These are phyloP conservation scores for Dasypolia templi DNA, from an alignment of 2,888 invertebrate genomes.

Conservation along the genomic window DNA sequence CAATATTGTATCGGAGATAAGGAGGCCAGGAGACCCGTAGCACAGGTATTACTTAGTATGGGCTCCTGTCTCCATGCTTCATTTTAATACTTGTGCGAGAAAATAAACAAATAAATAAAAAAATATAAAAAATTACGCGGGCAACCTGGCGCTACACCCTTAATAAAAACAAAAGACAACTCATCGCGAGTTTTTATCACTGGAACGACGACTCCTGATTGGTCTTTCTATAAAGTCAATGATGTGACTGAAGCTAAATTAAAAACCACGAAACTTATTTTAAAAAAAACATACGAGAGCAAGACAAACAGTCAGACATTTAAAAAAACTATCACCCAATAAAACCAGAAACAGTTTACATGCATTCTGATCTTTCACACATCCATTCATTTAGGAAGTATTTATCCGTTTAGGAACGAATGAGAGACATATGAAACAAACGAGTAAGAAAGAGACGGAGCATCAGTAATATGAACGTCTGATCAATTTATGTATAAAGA, in stretches of 20 bases:
- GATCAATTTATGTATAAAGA: conserved; percentile 59
- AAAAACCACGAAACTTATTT: neutral
- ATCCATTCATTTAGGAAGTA: conserved; percentile 64
- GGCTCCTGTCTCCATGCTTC: no score
- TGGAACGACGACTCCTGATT: no score
- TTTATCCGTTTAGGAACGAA: conserved; percentile 66
- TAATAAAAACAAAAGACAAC: no score
- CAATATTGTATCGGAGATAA: no score
- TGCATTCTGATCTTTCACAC: conserved; percentile 23
- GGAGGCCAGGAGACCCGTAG: no score
- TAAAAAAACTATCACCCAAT: neutral
- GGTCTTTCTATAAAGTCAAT: no score
- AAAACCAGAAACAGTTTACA: conserved; percentile 21
- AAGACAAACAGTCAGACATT: neutral
- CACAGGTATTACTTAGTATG: no score
- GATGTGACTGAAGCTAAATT: neutral
- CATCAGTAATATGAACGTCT: conserved; percentile 47
- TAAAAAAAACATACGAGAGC: neutral
- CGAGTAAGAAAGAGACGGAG: conserved; percentile 16
- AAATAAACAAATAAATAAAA: no score
- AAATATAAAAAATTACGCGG: no score
- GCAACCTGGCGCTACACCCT: no score
- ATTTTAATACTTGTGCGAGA: no score
- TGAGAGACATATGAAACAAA: conserved; percentile 17
- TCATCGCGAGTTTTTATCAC: no score